Conservation (phyloP, 2,888 invertebrate species). For the Synergus itoensis region DNA sequence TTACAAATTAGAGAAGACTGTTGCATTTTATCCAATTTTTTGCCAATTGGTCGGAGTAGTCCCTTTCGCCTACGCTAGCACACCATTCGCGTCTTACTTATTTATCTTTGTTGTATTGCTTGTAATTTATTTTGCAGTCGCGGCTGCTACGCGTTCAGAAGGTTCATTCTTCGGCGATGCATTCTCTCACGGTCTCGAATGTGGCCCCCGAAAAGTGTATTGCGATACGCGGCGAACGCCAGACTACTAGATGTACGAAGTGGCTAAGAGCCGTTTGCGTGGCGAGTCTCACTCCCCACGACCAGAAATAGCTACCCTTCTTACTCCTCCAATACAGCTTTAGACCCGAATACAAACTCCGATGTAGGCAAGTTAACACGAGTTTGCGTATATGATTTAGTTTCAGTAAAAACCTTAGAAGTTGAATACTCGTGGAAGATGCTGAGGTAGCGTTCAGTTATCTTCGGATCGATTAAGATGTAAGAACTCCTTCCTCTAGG, state of each 20-base stretch:
- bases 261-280: constrained; percentile 74
- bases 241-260: constrained; percentile 74
- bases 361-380: constrained; percentile 26
- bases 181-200: constrained; percentile 53
- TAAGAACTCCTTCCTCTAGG: too few relatives aligned
- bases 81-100: constrained; percentile 27
- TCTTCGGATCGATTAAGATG: not conserved
- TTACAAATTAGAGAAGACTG: constrained; percentile 2
- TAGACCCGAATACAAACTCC: constrained; percentile 60
- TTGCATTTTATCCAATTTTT: not conserved
- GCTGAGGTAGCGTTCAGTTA: not conserved
- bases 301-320: constrained; percentile 78
- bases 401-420: constrained; percentile 34
- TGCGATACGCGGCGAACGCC: constrained; percentile 74
- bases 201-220: constrained; percentile 68
- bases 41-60: constrained; percentile 5
- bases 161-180: constrained; percentile 49
- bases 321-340: constrained; percentile 75
- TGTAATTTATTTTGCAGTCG: not conserved
- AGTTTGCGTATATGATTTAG: constrained; percentile 9
- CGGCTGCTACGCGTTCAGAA: constrained; percentile 22
- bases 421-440: not conserved
- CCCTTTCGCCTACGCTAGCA: not conserved
- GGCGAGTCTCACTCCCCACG: constrained; percentile 73
- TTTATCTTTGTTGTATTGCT: not conserved